Conservation (phyloP, 2,888 invertebrate genomes). For the Protophormia terraenovae region DNA sequence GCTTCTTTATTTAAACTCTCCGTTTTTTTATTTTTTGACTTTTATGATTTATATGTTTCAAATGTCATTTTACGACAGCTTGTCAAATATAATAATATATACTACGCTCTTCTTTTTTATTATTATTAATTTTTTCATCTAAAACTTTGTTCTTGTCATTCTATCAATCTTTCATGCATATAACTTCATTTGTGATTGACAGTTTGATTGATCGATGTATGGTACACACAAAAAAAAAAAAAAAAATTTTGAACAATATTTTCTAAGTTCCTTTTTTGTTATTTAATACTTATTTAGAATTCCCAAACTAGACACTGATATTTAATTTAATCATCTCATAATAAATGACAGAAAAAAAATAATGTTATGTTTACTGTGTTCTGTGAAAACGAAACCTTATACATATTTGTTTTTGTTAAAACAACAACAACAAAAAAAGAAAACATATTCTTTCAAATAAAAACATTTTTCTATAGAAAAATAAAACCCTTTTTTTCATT, state of each 20-base stretch:
- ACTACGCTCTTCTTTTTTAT: not conserved
- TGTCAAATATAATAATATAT: slow-evolving; percentile 49
- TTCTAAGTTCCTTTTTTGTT: not conserved
- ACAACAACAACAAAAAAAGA: not conserved
- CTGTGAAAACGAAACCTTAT: slow-evolving; percentile 40
- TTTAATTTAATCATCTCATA: slow-evolving; percentile 34
- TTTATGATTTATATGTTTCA: slow-evolving; percentile 44
- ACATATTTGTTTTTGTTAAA: not conserved
- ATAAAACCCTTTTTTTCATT: slow-evolving; percentile 27
- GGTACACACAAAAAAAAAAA: not conserved
- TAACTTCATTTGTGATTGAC: slow-evolving; percentile 60
- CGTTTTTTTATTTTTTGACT: not conserved
- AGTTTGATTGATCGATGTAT: slow-evolving; percentile 53
- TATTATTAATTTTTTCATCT: not conserved
- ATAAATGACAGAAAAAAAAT: not conserved
- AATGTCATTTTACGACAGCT: slow-evolving; percentile 46
- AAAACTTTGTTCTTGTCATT: slow-evolving; percentile 7
- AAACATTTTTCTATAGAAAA: slow-evolving; percentile 41
- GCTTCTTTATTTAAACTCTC: not conserved
- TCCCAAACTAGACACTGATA: slow-evolving; percentile 17
- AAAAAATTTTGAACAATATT: not conserved
- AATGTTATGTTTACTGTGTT: not conserved
- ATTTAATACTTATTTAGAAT: slow-evolving; percentile 16
- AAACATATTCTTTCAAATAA: not conserved
- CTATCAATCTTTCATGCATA: slow-evolving; percentile 34